Percentiles rank a stretch among this genome's conserved stretches.
phyloP scores from a whole-genome alignment of 2,113 vertebrate genomes.

The Sceloporus undulatus region DNA sequence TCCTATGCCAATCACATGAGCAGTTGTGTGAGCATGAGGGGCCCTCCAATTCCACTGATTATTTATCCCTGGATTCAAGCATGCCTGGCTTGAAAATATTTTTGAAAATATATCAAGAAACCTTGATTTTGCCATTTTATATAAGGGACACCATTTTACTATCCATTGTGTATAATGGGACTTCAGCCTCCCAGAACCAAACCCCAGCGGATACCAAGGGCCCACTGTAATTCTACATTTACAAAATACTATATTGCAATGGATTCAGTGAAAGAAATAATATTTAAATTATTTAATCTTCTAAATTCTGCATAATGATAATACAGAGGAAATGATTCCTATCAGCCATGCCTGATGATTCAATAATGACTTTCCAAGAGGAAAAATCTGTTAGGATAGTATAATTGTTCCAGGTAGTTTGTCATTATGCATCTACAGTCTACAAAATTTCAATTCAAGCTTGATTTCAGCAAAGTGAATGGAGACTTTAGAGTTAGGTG shows the following conservation, averaged over 20 bases:
- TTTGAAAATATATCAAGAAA: no score
- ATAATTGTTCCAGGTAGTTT: constrained; percentile 23
- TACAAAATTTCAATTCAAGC: neutral
- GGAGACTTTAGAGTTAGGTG: neutral
- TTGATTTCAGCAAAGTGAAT: neutral
- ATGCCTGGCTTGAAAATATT: no score
- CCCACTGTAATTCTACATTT: neutral
- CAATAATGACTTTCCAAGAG: constrained; percentile 13
- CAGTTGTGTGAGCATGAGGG: no score
- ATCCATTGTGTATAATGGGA: no score
- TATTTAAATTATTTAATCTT: neutral
- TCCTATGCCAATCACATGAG: no score
- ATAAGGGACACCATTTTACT: no score
- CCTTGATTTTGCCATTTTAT: no score
- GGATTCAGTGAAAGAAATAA: neutral
- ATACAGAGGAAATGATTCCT: constrained; percentile 27
- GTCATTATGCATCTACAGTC: constrained; percentile 1
- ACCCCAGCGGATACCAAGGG: no score
- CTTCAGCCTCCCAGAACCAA: no score
- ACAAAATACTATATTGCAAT: neutral
- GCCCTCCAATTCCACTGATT: no score
- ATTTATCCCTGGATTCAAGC: no score
- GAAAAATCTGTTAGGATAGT: neutral
- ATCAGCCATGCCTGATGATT: neutral
- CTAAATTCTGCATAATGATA: neutral